Conservation (phyloP, 2,888 invertebrate species). For the Drosophila yooni region DNA sequence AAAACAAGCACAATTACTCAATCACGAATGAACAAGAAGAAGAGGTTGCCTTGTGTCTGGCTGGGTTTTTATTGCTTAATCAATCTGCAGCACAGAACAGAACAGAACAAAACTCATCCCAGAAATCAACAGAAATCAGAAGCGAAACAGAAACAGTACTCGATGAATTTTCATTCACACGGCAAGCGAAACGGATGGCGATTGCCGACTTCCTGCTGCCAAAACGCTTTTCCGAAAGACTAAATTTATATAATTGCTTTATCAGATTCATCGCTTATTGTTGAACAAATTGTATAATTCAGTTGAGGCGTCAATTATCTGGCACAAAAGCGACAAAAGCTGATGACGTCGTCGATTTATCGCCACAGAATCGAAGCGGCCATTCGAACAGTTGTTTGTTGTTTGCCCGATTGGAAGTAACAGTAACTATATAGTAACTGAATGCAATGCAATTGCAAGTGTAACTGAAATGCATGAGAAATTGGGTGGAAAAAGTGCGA, state of each 20-base stretch:
- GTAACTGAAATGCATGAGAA: conserved; percentile 59
- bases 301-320: conserved; percentile 68
- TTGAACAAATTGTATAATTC: conserved; percentile 72
- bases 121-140: conserved; percentile 32
- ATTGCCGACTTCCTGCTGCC: conserved; percentile 71
- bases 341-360: conserved; percentile 37
- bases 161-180: conserved; percentile 61
- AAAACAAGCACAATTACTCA: conserved; percentile 56
- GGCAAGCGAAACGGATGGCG: conserved; percentile 58
- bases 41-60: conserved; percentile 27
- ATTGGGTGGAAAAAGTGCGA: conserved; percentile 64
- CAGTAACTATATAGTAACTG: conserved; percentile 25
- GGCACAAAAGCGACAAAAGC: conserved; percentile 70
- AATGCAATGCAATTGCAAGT: conserved; percentile 63
- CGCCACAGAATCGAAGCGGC: conserved; percentile 9
- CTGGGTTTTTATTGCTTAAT: conserved; percentile 47
- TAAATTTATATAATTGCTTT: conserved; percentile 76
- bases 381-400: conserved; percentile 20
- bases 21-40: conserved; percentile 34
- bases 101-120: conserved; percentile 12
- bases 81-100: conserved; percentile 46
- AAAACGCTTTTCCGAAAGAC: conserved; percentile 64
- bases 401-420: neutral
- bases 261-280: conserved; percentile 67
- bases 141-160: conserved; percentile 20